These are phyloP conservation scores for Drosophila cognata DNA, from an alignment of 2,888 invertebrate genomes.

Conservation along the genomic window DNA sequence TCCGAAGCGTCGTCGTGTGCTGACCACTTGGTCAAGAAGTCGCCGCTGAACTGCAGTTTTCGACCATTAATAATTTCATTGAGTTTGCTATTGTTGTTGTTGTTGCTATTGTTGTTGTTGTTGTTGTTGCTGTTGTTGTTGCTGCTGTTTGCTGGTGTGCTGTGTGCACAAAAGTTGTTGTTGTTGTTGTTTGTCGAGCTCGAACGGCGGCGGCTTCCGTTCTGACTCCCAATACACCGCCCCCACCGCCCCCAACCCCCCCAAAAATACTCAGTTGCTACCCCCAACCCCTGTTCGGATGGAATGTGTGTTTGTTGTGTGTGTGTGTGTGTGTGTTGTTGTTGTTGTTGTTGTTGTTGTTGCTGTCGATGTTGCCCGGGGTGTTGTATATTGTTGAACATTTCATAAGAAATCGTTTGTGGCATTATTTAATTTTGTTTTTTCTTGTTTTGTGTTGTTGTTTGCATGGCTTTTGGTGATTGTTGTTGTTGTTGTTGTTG, in stretches of 20 bases:
- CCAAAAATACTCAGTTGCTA: conserved; percentile 10
- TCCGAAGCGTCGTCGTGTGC: conserved; percentile 34
- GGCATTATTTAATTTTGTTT: conserved; percentile 58
- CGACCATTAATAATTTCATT: conserved; percentile 77
- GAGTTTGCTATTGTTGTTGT: conserved; percentile 33
- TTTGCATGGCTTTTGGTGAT: conserved; percentile 35
- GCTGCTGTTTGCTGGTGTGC: conserved; percentile 11
- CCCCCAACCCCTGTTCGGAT: not conserved
- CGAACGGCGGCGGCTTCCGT: conserved; percentile 64
- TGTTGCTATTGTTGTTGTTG: conserved; percentile 23
- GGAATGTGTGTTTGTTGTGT: conserved; percentile 33
- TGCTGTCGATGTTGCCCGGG: conserved; percentile 26
- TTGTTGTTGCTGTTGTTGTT: conserved; percentile 26
- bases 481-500: conserved; percentile 22
- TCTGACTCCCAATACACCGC: conserved; percentile 30
- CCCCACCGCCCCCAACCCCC: not conserved
- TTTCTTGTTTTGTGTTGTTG: conserved; percentile 37
- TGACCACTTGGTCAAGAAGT: conserved; percentile 39
- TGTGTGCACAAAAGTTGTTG: conserved; percentile 13
- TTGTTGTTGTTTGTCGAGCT: conserved; percentile 38
- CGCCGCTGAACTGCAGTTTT: conserved; percentile 56
- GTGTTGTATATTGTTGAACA: conserved; percentile 54
- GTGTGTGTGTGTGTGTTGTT: conserved; percentile 29
- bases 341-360: conserved; percentile 20
- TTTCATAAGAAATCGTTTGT: conserved; percentile 64